Percentiles rank a stretch among this genome's conserved stretches.
Conservation (phyloP, 35 echinoderm and acorn worm species). For the Anneissia japonica region DNA sequence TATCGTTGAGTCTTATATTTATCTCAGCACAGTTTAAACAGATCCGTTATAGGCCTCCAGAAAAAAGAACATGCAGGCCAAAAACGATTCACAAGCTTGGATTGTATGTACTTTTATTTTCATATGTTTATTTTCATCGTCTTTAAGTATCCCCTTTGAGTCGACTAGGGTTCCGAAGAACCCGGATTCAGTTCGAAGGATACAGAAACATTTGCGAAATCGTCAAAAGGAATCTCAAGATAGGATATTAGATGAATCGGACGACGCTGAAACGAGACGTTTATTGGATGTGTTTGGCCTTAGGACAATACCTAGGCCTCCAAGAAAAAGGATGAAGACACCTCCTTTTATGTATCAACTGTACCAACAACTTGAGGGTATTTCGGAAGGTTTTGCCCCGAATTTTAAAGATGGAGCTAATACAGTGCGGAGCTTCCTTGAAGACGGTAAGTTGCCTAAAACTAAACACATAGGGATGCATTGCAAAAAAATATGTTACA, state of each 20-base stretch:
- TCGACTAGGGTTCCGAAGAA: background rate
- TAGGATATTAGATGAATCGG: background rate
- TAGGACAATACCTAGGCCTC: background rate
- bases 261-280: background rate
- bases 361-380: background rate
- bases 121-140: background rate
- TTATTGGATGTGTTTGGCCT: background rate
- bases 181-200: background rate
- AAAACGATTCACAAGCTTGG: background rate
- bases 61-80: background rate
- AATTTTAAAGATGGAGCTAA: background rate
- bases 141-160: background rate
- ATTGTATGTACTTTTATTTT: background rate
- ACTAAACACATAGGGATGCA: no score
- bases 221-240: slow-evolving; percentile 1
- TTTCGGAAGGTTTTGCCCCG: background rate
- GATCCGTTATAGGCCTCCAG: background rate
- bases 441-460: slow-evolving; percentile 1
- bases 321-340: background rate
- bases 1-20: background rate
- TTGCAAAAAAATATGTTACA: no score
- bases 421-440: background rate
- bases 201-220: background rate
- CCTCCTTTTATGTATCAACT: background rate
- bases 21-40: background rate